Conservation (phyloP, 2,797 vertebrate species). For the Hemitrygon akajei region DNA sequence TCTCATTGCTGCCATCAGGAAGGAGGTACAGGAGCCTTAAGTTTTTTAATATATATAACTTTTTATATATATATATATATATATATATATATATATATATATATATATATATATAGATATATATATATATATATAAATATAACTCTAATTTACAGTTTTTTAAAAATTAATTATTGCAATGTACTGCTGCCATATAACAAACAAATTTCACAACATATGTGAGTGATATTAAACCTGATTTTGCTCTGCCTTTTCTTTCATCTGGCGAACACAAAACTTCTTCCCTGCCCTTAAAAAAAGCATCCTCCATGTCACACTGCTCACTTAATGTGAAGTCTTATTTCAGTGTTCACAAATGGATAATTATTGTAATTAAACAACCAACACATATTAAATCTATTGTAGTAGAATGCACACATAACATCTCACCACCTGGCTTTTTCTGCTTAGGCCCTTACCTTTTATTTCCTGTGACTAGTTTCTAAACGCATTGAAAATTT, state of each 20-base stretch:
- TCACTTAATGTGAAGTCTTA: slow-evolving; percentile 18
- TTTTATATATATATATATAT: too few relatives aligned
- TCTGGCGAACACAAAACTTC: neutral
- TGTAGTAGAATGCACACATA: neutral
- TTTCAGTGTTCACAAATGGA: slow-evolving; percentile 9
- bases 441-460: neutral
- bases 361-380: slow-evolving; percentile 35
- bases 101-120: too few relatives aligned
- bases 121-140: too few relatives aligned
- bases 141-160: too few relatives aligned
- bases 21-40: too few relatives aligned
- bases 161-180: too few relatives aligned
- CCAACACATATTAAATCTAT: slow-evolving; percentile 3
- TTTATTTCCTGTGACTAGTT: neutral
- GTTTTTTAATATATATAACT: too few relatives aligned
- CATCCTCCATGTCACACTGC: neutral
- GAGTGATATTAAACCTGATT: too few relatives aligned
- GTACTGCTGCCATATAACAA: too few relatives aligned
- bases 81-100: too few relatives aligned
- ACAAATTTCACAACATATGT: too few relatives aligned
- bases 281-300: neutral
- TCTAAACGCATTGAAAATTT: neutral
- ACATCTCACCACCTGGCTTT: neutral
- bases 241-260: neutral
- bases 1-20: too few relatives aligned